A percentile compares a stretch with the other conserved stretches of the same genome.
Evolutionary conservation across 2,888 invertebrate species (phyloP).

Genomic region (Cryptus armator): DNA sequence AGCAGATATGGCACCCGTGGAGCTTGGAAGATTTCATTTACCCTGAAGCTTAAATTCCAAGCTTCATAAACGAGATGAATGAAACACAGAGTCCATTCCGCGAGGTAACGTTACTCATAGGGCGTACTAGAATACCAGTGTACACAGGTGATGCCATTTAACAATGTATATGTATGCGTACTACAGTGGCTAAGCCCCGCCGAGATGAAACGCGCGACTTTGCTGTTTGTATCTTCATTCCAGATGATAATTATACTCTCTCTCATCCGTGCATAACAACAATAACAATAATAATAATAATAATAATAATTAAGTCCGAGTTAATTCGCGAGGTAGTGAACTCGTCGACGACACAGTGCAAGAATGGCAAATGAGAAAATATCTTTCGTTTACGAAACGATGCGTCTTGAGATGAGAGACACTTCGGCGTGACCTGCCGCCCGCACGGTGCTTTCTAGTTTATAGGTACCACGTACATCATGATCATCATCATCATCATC

Average conservation of each 20-base stretch:
- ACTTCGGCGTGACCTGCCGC: not conserved
- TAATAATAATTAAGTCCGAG: constrained; percentile 56
- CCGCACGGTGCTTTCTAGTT: constrained; percentile 29
- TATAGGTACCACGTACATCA: constrained; percentile 6
- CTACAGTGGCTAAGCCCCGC: not conserved
- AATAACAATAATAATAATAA: constrained; percentile 28
- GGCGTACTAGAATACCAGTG: not conserved
- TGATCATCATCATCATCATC: constrained; percentile 23
- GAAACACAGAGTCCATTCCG: constrained; percentile 4
- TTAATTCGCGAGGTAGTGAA: constrained; percentile 41
- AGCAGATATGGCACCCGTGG: not conserved
- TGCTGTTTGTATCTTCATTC: constrained; percentile 43
- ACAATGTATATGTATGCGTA: constrained; percentile 3
- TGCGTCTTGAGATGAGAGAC: constrained; percentile 26
- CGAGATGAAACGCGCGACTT: constrained; percentile 2
- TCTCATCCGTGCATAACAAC: not conserved
- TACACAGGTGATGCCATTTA: constrained; percentile 28
- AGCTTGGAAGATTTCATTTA: constrained; percentile 12
- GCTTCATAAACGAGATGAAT: constrained; percentile 13
- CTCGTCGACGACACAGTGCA: constrained; percentile 1
- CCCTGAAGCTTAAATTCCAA: not conserved
- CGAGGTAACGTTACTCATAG: not conserved
- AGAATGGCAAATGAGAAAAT: constrained; percentile 52
- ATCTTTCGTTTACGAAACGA: constrained; percentile 41
- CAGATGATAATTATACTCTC: constrained; percentile 51